phyloP scores from a whole-genome alignment of 2,797 vertebrate genomes.

The Enteromius radiatus region DNA sequence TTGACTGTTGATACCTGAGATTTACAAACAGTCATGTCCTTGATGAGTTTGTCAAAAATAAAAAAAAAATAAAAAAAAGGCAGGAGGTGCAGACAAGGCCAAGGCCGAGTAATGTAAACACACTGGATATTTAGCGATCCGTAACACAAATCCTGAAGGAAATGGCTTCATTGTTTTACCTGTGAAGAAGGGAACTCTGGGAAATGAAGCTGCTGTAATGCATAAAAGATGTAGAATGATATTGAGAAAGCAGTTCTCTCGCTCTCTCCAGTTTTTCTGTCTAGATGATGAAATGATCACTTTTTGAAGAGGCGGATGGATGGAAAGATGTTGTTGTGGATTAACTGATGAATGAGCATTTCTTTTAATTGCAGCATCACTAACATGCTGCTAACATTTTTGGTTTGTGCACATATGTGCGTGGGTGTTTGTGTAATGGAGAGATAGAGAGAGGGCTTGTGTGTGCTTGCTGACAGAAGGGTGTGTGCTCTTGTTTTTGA shows the following conservation, averaged over 20 bases:
- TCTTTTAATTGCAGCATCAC: constrained; percentile 20
- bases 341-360: constrained; percentile 22
- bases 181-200: constrained; percentile 62
- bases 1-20: constrained; percentile 75
- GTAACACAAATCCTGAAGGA: constrained; percentile 64
- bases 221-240: constrained; percentile 17
- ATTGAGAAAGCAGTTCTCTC: not conserved
- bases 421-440: constrained; percentile 15
- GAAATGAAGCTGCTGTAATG: constrained; percentile 38
- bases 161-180: constrained; percentile 72
- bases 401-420: constrained; percentile 23
- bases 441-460: constrained; percentile 31
- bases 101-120: constrained; percentile 69
- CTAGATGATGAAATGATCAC: not conserved
- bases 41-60: constrained; percentile 72
- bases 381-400: constrained; percentile 17
- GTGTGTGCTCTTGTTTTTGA: constrained; percentile 82
- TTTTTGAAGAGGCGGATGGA: not conserved
- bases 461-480: constrained; percentile 50
- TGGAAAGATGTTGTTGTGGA: not conserved
- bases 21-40: constrained; percentile 82
- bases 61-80: constrained; percentile 50
- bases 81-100: constrained; percentile 64
- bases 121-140: constrained; percentile 63
- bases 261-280: not conserved